phyloP scores from a whole-genome alignment of 2,113 vertebrate genomes.

The Aegypius monachus region DNA sequence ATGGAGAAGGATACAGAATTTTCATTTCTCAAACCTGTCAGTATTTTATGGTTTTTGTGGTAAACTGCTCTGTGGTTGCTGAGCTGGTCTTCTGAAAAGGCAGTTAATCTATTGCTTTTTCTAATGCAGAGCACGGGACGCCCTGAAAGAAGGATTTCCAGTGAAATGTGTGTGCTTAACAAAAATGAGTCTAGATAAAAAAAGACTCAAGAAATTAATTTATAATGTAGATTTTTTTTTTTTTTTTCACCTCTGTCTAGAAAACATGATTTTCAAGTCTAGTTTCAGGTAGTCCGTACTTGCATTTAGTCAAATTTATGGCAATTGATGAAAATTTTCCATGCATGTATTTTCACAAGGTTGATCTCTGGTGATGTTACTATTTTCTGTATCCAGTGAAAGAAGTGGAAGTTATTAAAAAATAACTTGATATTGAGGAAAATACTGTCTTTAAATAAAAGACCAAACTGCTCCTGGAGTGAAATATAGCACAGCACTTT shows the following conservation, averaged over 20 bases:
- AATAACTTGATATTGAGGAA: not conserved
- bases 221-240: not conserved
- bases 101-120: not conserved
- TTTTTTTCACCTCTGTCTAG: not conserved
- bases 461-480: not conserved
- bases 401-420: not conserved
- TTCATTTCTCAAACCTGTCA: constrained; percentile 34
- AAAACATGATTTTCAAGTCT: not conserved
- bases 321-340: not conserved
- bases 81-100: not conserved
- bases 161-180: not conserved
- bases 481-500: not conserved
- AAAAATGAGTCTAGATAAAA: not conserved
- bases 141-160: not conserved
- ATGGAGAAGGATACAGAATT: constrained; percentile 7
- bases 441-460: not conserved
- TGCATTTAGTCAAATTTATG: not conserved
- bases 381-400: not conserved
- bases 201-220: too few species aligned
- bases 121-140: not conserved
- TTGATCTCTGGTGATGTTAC: not conserved
- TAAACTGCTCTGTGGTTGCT: not conserved
- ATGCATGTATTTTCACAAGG: not conserved
- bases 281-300: not conserved
- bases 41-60: constrained; percentile 8